Evolutionary conservation across 2,797 vertebrate species (phyloP), one percentile per base, ranked within the genome.

Genomic region (Kryptolebias ocellatus): DNA sequence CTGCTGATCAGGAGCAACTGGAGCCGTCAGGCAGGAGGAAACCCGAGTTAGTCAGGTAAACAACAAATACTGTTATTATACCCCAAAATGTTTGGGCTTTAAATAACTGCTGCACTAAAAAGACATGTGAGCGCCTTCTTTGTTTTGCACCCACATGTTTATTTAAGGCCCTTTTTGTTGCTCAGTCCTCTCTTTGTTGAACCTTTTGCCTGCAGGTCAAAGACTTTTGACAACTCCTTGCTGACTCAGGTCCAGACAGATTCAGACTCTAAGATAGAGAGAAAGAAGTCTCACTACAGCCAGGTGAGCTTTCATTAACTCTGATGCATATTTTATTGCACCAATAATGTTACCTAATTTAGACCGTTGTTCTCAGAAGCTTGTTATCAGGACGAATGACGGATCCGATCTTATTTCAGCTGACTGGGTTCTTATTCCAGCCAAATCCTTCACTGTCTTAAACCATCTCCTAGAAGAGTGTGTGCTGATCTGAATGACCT

Each of bases 221-320:
- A 95, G 91, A 96, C 93, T 56, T 94, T 93, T 64, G 96, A 96
- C 66, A 92, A 92, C 69, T 87, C 92, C 0, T 78, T 94, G 68
- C 83, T 94, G 69, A 83, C 85, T 75, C 78, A 86, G 72, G 60
- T 90, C 7, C 93, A 95, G 70, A 88, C 79, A 29, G 96, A 96
- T 72, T 79, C 59, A n/a, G 93, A 96, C 39, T 71, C 89, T 24
- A 99, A 98, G 89, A 64, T 72, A 7, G 95, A 97, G 83, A 94
- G 95, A 79, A 98, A 97, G 78, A 98, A 98, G 85, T 92, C 90
- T 42, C 92, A 91, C 39, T 95, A 95, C 79, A 96, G 92, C 87
- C 95, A 97, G 94, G 96, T 98, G 81, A 86, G 70, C 3, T 0
- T 18, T 67, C n/a, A 15, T 1, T 9, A 52, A 18, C 24, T 3